A percentile compares a stretch with the other conserved stretches of the same genome.
These are phyloP conservation scores for Phrynocephalus versicolor DNA, from an alignment of 2,113 vertebrate genomes.

Conservation along the genomic window DNA sequence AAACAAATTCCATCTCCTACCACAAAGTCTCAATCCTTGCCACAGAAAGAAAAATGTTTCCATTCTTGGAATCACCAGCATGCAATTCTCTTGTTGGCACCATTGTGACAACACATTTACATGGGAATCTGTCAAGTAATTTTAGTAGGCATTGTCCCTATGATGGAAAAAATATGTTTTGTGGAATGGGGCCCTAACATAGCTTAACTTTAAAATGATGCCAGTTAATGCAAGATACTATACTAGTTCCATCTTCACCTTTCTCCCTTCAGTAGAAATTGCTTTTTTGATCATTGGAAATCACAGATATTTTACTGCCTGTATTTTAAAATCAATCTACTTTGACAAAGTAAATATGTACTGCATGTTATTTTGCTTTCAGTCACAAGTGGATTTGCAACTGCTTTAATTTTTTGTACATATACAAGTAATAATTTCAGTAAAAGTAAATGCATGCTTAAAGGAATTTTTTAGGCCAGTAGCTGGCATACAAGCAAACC, in stretches of 20 bases:
- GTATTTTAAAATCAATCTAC: slow-evolving; percentile 1
- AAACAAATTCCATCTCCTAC: background rate
- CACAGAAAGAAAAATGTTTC: background rate
- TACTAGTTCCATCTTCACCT: background rate
- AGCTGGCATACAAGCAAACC: slow-evolving; percentile 24
- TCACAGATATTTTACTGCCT: background rate
- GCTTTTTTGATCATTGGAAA: background rate
- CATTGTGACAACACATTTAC: slow-evolving; percentile 5
- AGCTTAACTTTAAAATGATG: background rate
- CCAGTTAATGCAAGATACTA: background rate
- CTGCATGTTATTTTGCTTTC: slow-evolving; percentile 25
- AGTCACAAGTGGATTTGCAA: slow-evolving; percentile 2
- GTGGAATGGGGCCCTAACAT: background rate
- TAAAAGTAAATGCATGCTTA: slow-evolving; percentile 9
- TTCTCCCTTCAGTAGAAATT: background rate
- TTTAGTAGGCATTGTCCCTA: background rate
- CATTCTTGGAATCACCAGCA: slow-evolving; percentile 3
- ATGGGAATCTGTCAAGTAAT: background rate
- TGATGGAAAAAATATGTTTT: slow-evolving; percentile 17
- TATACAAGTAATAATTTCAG: slow-evolving; percentile 7
- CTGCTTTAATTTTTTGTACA: slow-evolving; percentile 1
- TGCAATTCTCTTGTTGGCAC: background rate
- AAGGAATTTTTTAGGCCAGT: slow-evolving; percentile 21
- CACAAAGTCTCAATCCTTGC: background rate
- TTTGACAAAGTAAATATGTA: slow-evolving; percentile 14